A percentile compares a stretch with the other conserved stretches of the same genome.
phyloP scores from a whole-genome alignment of 2,113 vertebrate genomes.

The Mohoua ochrocephala region DNA sequence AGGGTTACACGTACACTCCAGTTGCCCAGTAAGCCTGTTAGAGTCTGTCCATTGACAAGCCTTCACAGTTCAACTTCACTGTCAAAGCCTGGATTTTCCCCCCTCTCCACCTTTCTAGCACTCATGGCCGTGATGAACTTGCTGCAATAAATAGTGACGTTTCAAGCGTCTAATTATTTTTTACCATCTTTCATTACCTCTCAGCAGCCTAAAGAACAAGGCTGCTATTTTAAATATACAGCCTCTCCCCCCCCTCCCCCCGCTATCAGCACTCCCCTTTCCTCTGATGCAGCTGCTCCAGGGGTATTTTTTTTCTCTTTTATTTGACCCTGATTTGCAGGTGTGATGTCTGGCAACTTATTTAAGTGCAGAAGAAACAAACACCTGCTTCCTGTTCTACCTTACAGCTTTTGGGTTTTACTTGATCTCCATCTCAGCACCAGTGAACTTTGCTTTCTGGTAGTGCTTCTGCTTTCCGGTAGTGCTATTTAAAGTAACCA shows the following conservation, averaged over 20 bases:
- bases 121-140: neutral
- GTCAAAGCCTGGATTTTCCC: neutral
- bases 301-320: neutral
- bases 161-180: neutral
- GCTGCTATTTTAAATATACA: neutral
- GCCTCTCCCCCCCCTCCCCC: fast-evolving
- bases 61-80: neutral
- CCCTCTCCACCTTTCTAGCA: neutral
- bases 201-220: neutral
- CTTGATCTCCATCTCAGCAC: neutral
- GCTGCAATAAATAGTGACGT: neutral
- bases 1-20: neutral
- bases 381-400: neutral
- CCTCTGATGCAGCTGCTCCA: neutral
- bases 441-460: neutral
- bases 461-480: neutral
- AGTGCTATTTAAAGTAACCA: neutral
- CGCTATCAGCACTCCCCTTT: neutral
- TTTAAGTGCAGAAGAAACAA: neutral
- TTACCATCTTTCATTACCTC: neutral
- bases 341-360: neutral
- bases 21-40: neutral
- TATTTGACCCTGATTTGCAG: neutral
- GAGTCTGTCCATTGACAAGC: neutral
- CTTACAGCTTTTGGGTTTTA: neutral